Conservation (phyloP, 2,113 vertebrate genomes). For the Silurus asotus region DNA sequence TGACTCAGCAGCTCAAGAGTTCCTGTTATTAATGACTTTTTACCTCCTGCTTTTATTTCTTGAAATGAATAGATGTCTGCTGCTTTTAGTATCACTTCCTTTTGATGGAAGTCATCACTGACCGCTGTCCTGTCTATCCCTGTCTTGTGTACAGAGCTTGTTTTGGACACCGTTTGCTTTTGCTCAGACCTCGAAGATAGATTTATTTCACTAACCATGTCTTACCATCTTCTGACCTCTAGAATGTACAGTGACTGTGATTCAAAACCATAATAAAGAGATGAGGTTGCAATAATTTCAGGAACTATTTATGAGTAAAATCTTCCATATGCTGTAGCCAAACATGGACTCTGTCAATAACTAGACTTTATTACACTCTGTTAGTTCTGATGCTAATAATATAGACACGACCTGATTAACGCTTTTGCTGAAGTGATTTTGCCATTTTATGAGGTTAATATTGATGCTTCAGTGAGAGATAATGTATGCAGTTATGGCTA, state of each 20-base stretch:
- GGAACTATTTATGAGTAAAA: slow-evolving; percentile 35
- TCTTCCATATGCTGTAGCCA: slow-evolving; percentile 43
- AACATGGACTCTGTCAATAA: slow-evolving; percentile 56
- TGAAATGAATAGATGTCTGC: neutral
- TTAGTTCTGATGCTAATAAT: neutral
- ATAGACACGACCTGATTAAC: no score
- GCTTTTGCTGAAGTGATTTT: no score
- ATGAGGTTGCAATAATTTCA: neutral
- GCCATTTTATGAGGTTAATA: no score
- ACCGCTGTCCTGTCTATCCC: neutral
- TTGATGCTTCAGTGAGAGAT: no score
- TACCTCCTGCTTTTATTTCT: neutral
- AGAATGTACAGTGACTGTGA: slow-evolving; percentile 5
- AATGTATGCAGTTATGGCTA: no score
- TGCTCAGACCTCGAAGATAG: neutral
- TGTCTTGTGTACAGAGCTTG: neutral
- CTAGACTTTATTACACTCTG: slow-evolving; percentile 57
- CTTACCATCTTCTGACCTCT: slow-evolving; percentile 1
- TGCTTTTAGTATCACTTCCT: neutral
- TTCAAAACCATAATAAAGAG: neutral
- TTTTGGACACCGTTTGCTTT: neutral
- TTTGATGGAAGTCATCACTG: neutral
- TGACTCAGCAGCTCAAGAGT: neutral
- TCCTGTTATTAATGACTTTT: neutral
- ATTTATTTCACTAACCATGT: neutral